These are phyloP conservation scores for Taphrorychus bicolor DNA, from an alignment of 2,888 invertebrate genomes.

Conservation along the genomic window DNA sequence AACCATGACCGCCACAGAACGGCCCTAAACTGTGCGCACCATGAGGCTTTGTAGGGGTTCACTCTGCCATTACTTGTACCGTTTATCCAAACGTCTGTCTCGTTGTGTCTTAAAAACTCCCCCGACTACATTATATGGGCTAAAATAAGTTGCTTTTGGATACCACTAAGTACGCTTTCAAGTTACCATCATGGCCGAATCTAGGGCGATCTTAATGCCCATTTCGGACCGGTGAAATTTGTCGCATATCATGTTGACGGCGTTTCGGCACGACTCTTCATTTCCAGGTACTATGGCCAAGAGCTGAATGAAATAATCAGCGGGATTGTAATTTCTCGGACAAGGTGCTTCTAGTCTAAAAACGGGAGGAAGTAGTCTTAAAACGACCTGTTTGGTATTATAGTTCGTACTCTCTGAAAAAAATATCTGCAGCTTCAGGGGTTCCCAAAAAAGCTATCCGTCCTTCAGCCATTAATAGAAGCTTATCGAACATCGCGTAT, in stretches of 20 bases:
- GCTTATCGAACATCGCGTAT: constrained; percentile 88
- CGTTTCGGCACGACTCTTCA: constrained; percentile 80
- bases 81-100: constrained; percentile 50
- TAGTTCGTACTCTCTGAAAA: constrained; percentile 81
- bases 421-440: constrained; percentile 76
- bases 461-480: constrained; percentile 91
- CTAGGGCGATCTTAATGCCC: constrained; percentile 67
- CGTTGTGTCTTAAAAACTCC: constrained; percentile 34
- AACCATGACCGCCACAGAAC: constrained; percentile 92
- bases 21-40: constrained; percentile 87
- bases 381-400: no score
- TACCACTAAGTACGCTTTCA: background rate
- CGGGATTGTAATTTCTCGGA: constrained; percentile 91
- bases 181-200: constrained; percentile 63
- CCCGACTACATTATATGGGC: constrained; percentile 30
- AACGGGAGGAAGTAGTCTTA: constrained; percentile 28
- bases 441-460: constrained; percentile 88
- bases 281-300: constrained; percentile 85
- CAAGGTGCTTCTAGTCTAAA: constrained; percentile 80
- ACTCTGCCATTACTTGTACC: constrained; percentile 44
- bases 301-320: constrained; percentile 91
- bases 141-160: background rate
- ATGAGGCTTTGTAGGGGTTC: constrained; percentile 80
- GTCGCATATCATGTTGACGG: constrained; percentile 81
- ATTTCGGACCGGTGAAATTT: constrained; percentile 72